Conservation (phyloP, 92 coral and sea anemone genomes). For the Porites divaricata region DNA sequence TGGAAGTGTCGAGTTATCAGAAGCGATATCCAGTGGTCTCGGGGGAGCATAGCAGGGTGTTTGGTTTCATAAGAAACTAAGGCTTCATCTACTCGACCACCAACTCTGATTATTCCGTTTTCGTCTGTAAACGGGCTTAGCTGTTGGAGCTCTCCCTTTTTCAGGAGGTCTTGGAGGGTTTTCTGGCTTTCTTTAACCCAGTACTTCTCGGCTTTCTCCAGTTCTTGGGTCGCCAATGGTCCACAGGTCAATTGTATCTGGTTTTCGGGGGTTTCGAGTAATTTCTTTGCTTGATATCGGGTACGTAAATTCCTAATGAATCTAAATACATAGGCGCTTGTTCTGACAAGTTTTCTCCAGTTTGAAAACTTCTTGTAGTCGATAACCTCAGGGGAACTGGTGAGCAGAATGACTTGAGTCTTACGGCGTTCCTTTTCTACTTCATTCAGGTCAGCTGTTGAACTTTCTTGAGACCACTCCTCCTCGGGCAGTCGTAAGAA, state of each 20-base stretch:
- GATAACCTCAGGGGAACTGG: conserved; percentile 30
- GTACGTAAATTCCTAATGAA: conserved; percentile 31
- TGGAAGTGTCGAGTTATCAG: conserved; percentile 61
- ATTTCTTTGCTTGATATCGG: conserved; percentile 1
- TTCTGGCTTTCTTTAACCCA: conserved; percentile 62
- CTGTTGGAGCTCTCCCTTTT: conserved; percentile 36
- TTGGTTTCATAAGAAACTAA: conserved; percentile 48
- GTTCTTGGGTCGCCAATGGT: conserved; percentile 34
- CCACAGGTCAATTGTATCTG: background rate
- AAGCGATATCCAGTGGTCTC: conserved; percentile 53
- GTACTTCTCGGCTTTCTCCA: conserved; percentile 44
- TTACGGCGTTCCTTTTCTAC: conserved; percentile 44
- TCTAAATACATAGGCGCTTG: conserved; percentile 56
- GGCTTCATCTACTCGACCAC: conserved; percentile 62
- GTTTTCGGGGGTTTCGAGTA: background rate
- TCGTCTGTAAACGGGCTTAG: conserved; percentile 51
- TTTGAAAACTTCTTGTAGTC: conserved; percentile 49
- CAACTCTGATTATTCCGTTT: conserved; percentile 49
- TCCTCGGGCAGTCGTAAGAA: conserved; percentile 44
- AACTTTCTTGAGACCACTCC: conserved; percentile 37
- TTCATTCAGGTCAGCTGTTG: conserved; percentile 39
- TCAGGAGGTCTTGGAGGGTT: conserved; percentile 26
- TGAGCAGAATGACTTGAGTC: conserved; percentile 11
- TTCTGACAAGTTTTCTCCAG: conserved; percentile 57
- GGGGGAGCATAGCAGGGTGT: conserved; percentile 60